phyloP scores from a whole-genome alignment of 2,797 vertebrate genomes.

The Semaprochilodus insignis region DNA sequence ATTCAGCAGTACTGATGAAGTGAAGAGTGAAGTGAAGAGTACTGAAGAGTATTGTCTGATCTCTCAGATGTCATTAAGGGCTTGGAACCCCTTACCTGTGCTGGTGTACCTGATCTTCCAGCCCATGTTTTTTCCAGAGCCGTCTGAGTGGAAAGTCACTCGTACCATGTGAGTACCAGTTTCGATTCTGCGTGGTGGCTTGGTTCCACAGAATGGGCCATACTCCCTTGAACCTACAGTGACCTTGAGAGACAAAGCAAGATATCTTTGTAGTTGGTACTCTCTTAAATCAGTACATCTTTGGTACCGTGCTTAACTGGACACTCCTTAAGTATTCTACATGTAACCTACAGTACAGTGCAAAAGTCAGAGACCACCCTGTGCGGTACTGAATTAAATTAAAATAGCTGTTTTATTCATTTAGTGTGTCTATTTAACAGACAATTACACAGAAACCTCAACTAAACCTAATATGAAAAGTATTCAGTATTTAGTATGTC shows the following conservation, averaged over 20 bases:
- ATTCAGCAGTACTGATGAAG: not conserved
- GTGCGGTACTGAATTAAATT: too few relatives aligned
- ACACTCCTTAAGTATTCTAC: not conserved
- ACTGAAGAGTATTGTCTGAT: not conserved
- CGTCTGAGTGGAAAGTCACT: conserved; percentile 75
- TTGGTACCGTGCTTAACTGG: not conserved
- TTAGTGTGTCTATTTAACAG: too few relatives aligned
- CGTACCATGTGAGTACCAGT: conserved; percentile 77
- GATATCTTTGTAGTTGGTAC: conserved; percentile 12
- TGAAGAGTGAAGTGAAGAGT: not conserved
- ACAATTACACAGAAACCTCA: too few relatives aligned
- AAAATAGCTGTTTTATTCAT: too few relatives aligned
- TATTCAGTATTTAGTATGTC: too few relatives aligned
- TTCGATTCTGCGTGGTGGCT: conserved; percentile 75
- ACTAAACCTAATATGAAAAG: too few relatives aligned
- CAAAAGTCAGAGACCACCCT: not conserved
- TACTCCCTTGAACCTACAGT: conserved; percentile 74
- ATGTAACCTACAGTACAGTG: not conserved
- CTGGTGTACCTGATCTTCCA: conserved; percentile 85
- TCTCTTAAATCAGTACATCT: not conserved
- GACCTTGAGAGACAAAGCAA: conserved; percentile 73
- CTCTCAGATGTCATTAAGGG: conserved; percentile 5
- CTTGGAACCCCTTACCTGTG: conserved; percentile 49
- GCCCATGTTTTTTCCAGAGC: conserved; percentile 80
- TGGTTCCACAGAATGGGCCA: conserved; percentile 82